phyloP scores from a whole-genome alignment of 2,888 invertebrate genomes.

The Muscina levida region DNA sequence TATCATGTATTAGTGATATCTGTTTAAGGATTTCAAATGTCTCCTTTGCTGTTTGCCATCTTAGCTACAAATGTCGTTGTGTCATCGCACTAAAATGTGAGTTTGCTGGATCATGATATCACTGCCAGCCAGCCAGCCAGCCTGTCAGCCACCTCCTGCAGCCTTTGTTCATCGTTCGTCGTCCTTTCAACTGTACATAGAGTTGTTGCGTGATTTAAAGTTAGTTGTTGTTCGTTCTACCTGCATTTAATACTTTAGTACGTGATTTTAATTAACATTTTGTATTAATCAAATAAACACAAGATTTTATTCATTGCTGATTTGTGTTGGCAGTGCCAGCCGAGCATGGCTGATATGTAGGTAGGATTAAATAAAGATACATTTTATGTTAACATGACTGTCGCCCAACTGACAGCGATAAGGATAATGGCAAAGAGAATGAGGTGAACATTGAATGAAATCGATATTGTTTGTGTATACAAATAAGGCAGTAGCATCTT shows the following conservation, averaged over 20 bases:
- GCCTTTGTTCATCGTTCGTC: constrained; percentile 17
- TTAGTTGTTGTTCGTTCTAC: constrained; percentile 34
- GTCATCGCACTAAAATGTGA: constrained; percentile 12
- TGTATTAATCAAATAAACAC: constrained; percentile 53
- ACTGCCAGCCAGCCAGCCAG: background rate
- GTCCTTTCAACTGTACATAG: constrained; percentile 7
- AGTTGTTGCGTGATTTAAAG: constrained; percentile 51
- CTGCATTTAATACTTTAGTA: constrained; percentile 38
- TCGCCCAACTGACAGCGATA: background rate
- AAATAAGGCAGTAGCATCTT: background rate
- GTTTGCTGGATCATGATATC: constrained; percentile 37
- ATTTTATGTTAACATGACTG: constrained; percentile 6
- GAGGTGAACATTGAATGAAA: background rate
- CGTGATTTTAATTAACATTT: constrained; percentile 59
- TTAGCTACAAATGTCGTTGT: constrained; percentile 2
- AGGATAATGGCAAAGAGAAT: background rate
- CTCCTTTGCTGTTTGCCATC: constrained; percentile 8
- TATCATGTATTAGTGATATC: constrained; percentile 24
- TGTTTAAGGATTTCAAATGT: constrained; percentile 46
- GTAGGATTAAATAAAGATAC: constrained; percentile 10
- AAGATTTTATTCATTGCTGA: constrained; percentile 45
- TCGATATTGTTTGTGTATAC: too few relatives aligned
- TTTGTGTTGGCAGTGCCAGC: constrained; percentile 31
- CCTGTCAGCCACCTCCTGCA: background rate
- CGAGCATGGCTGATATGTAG: background rate